Base-by-base conservation (phyloP, 2,888 invertebrate genomes). In the Acanthacorydalis orientalis region DNA sequence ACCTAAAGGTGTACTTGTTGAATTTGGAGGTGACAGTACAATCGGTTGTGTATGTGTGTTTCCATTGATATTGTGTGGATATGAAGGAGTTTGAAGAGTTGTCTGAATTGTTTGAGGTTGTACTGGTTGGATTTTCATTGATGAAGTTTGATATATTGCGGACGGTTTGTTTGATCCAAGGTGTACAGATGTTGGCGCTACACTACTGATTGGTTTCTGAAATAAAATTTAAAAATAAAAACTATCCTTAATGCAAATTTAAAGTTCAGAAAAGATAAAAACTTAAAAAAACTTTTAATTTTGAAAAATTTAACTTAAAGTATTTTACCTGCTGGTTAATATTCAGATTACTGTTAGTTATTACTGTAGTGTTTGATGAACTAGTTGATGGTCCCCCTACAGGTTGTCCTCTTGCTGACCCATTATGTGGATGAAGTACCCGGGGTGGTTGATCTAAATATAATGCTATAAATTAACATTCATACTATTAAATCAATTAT, bases 131-230 rank as follows among this genome's bases (percentile, higher is more conserved):
- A 84, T 81, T 68, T 83, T 83, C 57, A 82, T 83, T 57, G 83
- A 83, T 48, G 83, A 82, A 52, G 83, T 83, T 68, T 83, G 83
- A 68, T 83, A 83, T 55, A 84, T 80, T 60, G 80, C 81, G 56
- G 83, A 83, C 51, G 80, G 74, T 65, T 81, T 78, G 56, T 75
- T 77, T 54, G 73, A 68, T 31, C 50, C 44, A 56, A 75, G 76
- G 64, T 77, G 76, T 59, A 83, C 74, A 46, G 81, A 78, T 53
- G 80, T 83, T 52, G 88, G 86, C 54, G 87, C 86, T 52, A 87
- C 87, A 66, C 86, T 87, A 64, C 86, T 87, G 53, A 87, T 81
- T 51, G 88, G 88, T 65, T 88, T 88, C 72, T 88, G 78, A 60
- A 56, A 57, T 11, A 39, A 37, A 37, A 49, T 23, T 23, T 23